phyloP scores from a whole-genome alignment of 35 echinoderm and acorn worm species.

The Ophioderma brevispina region DNA sequence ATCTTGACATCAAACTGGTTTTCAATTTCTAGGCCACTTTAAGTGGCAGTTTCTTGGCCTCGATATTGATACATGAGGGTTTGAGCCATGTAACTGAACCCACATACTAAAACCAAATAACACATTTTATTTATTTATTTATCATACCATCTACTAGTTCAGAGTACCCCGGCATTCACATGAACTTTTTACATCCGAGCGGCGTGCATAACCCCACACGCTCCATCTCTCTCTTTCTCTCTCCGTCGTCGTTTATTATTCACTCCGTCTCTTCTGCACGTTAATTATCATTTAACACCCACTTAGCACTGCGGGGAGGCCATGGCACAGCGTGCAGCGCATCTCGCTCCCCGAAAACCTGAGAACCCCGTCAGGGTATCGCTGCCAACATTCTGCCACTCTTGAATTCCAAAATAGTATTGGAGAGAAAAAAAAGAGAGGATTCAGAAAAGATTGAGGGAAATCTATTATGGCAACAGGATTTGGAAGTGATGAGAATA shows the following conservation, averaged over 20 bases:
- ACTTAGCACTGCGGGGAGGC: background rate
- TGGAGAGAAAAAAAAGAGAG: background rate
- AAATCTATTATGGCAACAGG: background rate
- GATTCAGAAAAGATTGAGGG: background rate
- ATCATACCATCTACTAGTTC: background rate
- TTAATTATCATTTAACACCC: conserved; percentile 15
- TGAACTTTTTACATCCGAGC: too few species aligned
- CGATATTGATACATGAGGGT: background rate
- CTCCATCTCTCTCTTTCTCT: background rate
- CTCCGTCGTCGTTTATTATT: background rate
- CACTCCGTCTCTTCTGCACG: background rate
- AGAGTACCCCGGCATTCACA: too few species aligned
- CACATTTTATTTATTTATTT: background rate
- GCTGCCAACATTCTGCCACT: background rate
- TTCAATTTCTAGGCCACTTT: background rate
- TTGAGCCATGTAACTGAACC: background rate
- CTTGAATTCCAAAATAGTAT: too few species aligned
- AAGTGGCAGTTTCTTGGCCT: background rate
- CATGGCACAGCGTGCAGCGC: background rate
- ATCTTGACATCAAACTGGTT: background rate
- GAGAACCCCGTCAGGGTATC: background rate
- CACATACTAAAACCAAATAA: background rate
- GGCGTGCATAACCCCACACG: background rate
- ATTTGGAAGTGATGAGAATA: background rate
- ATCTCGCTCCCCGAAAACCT: background rate